Conservation (phyloP, 64 coral and sea anemone species). For the Dendronephthya gigantea region DNA sequence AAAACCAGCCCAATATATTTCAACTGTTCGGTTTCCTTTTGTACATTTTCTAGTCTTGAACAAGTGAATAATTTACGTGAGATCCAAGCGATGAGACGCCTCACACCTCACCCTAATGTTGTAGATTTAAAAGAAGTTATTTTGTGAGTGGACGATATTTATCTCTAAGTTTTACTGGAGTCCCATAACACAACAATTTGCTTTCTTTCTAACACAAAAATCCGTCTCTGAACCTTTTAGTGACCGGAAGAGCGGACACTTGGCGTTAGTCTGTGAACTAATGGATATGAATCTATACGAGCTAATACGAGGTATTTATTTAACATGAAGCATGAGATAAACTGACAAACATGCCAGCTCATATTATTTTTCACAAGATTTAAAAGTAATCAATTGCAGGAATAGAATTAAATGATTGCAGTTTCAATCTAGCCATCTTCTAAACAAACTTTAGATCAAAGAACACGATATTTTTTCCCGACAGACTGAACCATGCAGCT, state of each 20-base stretch:
- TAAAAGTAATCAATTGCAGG: no score
- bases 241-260: slow-evolving; percentile 67
- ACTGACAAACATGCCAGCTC: not conserved
- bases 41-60: slow-evolving; percentile 51
- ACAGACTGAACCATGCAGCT: no score
- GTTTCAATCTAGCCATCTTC: no score
- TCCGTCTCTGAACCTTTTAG: slow-evolving; percentile 28
- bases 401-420: no score
- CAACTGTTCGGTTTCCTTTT: not conserved
- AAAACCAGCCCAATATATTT: no score
- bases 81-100: slow-evolving; percentile 82
- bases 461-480: no score
- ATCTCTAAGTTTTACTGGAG: no score
- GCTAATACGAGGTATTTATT: slow-evolving; percentile 83
- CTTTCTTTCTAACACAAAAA: not conserved
- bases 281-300: slow-evolving; percentile 99
- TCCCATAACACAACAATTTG: no score
- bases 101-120: slow-evolving; percentile 81
- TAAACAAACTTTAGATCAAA: no score
- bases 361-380: not conserved
- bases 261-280: slow-evolving; percentile 84
- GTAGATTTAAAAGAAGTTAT: slow-evolving; percentile 88
- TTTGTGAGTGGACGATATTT: slow-evolving; percentile 54
- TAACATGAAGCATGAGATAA: not conserved
- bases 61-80: slow-evolving; percentile 98